These are phyloP conservation scores for Spilosoma lubricipeda DNA, from an alignment of 2,888 invertebrate genomes.

Conservation along the genomic window DNA sequence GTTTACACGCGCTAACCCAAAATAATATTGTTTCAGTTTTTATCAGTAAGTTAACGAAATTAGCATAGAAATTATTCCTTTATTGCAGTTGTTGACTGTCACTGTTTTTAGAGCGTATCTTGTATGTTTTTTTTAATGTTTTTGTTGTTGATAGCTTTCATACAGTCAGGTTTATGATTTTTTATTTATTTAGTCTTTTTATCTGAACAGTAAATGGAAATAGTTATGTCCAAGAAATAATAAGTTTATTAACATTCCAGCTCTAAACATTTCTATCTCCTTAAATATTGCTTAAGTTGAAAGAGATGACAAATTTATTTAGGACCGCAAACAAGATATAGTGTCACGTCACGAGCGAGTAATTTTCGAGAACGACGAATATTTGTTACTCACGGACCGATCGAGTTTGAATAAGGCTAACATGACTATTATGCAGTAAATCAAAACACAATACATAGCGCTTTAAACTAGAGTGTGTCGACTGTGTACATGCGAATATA, in stretches of 20 bases:
- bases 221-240: not conserved
- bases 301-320: conserved; percentile 1
- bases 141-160: too few species aligned
- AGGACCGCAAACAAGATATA: conserved; percentile 49
- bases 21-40: too few species aligned
- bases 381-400: conserved; percentile 53
- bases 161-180: too few species aligned
- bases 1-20: not conserved
- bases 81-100: not conserved
- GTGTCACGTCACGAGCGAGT: conserved; percentile 65
- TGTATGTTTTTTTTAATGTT: not conserved
- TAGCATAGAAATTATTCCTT: not conserved
- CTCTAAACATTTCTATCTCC: not conserved
- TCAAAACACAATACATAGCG: conserved; percentile 31
- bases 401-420: conserved; percentile 59
- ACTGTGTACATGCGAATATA: conserved; percentile 35
- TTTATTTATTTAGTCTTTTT: too few species aligned
- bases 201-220: too few species aligned
- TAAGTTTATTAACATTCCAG: not conserved
- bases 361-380: conserved; percentile 64
- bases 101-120: too few species aligned
- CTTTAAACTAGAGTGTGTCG: conserved; percentile 31
- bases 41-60: not conserved
- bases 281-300: not conserved
- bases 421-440: conserved; percentile 50